Percentiles rank a stretch among this genome's conserved stretches.
Evolutionary conservation across 2,888 invertebrate genomes (phyloP).

Genomic region (Drosophila ezoana): DNA sequence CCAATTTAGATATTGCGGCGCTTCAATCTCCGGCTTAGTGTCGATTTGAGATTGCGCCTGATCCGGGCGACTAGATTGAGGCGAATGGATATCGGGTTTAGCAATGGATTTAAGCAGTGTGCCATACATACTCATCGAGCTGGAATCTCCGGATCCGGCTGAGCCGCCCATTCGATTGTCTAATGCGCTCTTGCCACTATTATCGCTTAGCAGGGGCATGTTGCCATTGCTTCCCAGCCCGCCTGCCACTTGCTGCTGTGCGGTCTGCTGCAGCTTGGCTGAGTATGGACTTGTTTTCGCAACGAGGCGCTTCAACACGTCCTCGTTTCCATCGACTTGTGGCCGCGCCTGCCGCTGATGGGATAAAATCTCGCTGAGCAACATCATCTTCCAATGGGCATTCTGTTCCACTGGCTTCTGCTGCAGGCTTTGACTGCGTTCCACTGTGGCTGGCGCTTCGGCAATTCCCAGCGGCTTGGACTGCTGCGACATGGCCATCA

Average conservation of each 20-base stretch:
- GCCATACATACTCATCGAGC: slow-evolving; percentile 32
- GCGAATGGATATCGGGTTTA: slow-evolving; percentile 32
- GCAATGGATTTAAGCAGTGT: slow-evolving; percentile 8
- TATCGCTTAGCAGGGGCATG: slow-evolving; percentile 1
- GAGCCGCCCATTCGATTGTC: neutral
- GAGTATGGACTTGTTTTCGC: slow-evolving; percentile 23
- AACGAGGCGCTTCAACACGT: slow-evolving; percentile 38
- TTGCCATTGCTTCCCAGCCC: neutral
- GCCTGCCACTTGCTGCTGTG: neutral
- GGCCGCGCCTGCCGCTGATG: neutral
- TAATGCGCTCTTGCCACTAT: slow-evolving; percentile 2
- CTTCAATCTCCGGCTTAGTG: slow-evolving; percentile 21
- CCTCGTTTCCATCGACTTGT: neutral
- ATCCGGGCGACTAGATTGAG: slow-evolving; percentile 32
- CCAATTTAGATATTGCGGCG: slow-evolving; percentile 62
- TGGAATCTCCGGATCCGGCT: neutral
- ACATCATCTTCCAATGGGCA: neutral
- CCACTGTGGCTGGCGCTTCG: neutral
- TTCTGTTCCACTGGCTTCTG: neutral
- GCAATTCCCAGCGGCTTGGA: neutral
- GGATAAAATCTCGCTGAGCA: neutral
- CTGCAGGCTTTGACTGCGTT: neutral
- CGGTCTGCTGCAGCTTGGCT: neutral
- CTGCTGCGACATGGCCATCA: slow-evolving; percentile 15
- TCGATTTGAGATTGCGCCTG: slow-evolving; percentile 12